These are phyloP conservation scores for Aspidapion aeneum DNA, from an alignment of 2,888 invertebrate species.

Conservation along the genomic window DNA sequence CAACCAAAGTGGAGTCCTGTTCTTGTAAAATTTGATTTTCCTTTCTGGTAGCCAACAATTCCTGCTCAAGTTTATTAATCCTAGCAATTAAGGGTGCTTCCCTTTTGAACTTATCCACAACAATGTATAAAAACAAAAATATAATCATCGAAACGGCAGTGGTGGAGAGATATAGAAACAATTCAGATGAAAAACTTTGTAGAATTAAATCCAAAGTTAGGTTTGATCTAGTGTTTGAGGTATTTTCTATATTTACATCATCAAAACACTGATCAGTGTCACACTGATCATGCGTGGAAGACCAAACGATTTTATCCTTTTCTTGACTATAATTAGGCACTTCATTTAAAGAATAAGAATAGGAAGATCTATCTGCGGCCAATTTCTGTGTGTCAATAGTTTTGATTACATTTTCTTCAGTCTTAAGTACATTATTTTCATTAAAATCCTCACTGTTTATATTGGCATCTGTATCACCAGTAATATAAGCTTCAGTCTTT, in stretches of 20 bases:
- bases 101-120: constrained; percentile 69
- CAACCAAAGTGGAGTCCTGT: constrained; percentile 34
- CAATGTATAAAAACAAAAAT: constrained; percentile 74
- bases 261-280: constrained; percentile 13
- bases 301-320: constrained; percentile 5
- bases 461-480: neutral
- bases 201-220: neutral
- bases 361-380: neutral
- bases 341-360: too few species aligned
- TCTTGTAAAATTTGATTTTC: constrained; percentile 65
- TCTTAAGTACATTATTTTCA: constrained; percentile 5
- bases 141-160: constrained; percentile 70
- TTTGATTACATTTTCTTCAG: neutral
- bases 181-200: constrained; percentile 31
- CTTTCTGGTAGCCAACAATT: constrained; percentile 56
- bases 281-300: neutral
- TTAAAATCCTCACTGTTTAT: neutral
- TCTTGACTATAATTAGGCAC: neutral
- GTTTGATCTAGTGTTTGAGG: neutral
- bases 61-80: constrained; percentile 62
- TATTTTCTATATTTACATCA: constrained; percentile 17
- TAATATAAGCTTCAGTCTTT: neutral
- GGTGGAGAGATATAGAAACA: constrained; percentile 43
- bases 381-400: neutral
- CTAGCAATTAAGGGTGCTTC: constrained; percentile 68